Percentiles rank a stretch among this genome's conserved stretches.
phyloP scores from a whole-genome alignment of 2,888 invertebrate genomes.

The Chromoteleia sp. region DNA sequence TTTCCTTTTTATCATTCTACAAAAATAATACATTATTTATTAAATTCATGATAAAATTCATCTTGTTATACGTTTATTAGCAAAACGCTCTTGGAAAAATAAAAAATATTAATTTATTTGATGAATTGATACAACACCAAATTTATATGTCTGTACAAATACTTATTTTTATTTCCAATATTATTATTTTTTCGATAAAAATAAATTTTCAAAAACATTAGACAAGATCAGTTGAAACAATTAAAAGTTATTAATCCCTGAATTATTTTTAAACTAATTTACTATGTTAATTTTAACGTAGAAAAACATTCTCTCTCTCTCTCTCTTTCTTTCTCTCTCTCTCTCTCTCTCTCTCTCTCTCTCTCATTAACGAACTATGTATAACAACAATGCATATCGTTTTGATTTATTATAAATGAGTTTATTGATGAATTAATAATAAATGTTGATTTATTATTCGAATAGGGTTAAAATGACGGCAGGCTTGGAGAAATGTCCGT shows the following conservation, averaged over 20 bases:
- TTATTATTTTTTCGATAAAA: no score
- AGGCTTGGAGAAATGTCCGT: constrained; percentile 16
- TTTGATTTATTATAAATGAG: constrained; percentile 47
- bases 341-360: no score
- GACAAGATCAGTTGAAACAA: constrained; percentile 20
- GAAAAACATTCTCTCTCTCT: constrained; percentile 48
- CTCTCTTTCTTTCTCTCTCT: no score
- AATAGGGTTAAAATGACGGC: not conserved
- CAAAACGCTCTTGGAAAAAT: no score
- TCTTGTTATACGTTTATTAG: no score
- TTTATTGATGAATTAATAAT: constrained; percentile 14
- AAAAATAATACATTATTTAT: no score
- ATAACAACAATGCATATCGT: constrained; percentile 55
- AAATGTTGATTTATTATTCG: constrained; percentile 4
- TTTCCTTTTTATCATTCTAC: no score
- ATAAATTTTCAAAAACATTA: constrained; percentile 12
- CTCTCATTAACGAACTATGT: constrained; percentile 45
- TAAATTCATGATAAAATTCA: no score
- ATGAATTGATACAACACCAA: no score
- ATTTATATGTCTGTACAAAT: no score
- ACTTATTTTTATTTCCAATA: no score
- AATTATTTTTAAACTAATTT: constrained; percentile 26
- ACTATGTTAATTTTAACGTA: constrained; percentile 46
- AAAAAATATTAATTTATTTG: no score
- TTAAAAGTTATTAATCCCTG: constrained; percentile 12